Evolutionary conservation across 2,113 vertebrate species (phyloP), one percentile per base, ranked within the genome.

Genomic region (Calonectris borealis): DNA sequence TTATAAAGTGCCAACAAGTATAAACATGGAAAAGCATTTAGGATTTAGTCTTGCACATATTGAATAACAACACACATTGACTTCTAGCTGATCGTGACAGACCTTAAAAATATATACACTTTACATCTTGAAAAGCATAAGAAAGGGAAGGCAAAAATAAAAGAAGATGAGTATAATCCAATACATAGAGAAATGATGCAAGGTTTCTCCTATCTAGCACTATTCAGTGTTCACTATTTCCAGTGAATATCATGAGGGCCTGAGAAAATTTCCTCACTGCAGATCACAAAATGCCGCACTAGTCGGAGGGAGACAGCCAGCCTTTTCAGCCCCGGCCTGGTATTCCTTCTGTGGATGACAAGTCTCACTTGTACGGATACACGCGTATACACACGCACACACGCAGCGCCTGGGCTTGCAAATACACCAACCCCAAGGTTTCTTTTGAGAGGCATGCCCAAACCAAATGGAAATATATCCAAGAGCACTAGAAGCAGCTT

Each of bases 341-440:
- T 10, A 17, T 40, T 86, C 61, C 32, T 54, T 44, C 54, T 62
- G 49, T 3, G 20, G 36, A 32, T 70, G 76, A 32, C 15, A 6
- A 6, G 15, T 7, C 34, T 70, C 40, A 2, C 49, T 69, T 25
- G 4, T 25, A 61, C 0, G 0, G n/a, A 9, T 19, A 21, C 7
- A n/a, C 0, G 2, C 32, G 5, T 1, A 1, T 2, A 31, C 6
- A 8, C 10, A 16, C 2, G 13, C 8, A 11, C 8, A 44, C 24
- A 44, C 38, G 29, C 9, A 12, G 32, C 1, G 2, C 26, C 58
- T 51, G 75, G 34, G 24, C 62, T 88, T 80, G 40, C 66, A 70
- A 72, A 72, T 31, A 36, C 27, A 69, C 15, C 66, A 54, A 5
- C 19, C 14, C 54, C 38, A 29, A 46, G 31, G 17, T 70, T 69